phyloP scores from a whole-genome alignment of 1,140 invertebrate genomes.

The Piezodorus guildinii region DNA sequence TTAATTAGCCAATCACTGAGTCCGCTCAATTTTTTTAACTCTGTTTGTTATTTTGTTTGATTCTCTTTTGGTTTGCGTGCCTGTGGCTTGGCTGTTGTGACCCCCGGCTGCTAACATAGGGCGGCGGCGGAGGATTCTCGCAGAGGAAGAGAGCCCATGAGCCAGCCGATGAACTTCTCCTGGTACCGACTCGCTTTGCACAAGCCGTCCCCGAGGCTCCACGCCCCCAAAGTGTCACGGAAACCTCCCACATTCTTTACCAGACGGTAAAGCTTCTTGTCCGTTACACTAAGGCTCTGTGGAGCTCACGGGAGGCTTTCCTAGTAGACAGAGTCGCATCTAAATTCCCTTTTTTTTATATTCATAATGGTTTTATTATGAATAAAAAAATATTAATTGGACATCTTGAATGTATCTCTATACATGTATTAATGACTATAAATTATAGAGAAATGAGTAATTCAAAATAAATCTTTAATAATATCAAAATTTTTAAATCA shows the following conservation, averaged over 20 bases:
- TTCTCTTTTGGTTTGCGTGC: constrained; percentile 36
- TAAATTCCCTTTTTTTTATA: constrained; percentile 32
- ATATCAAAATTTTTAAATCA: too few relatives aligned
- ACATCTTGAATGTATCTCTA: too few relatives aligned
- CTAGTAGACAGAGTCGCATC: constrained; percentile 12
- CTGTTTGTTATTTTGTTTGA: constrained; percentile 32
- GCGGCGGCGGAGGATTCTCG: constrained; percentile 43
- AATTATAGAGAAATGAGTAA: too few relatives aligned
- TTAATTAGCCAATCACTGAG: constrained; percentile 7
- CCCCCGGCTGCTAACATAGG: constrained; percentile 36
- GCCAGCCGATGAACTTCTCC: constrained; percentile 75
- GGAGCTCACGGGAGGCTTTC: constrained; percentile 15
- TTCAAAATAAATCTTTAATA: too few relatives aligned
- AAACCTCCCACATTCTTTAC: constrained; percentile 8
- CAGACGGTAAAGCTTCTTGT: neutral
- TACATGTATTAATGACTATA: too few relatives aligned
- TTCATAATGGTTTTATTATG: neutral
- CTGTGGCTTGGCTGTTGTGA: constrained; percentile 42
- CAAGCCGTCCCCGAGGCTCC: constrained; percentile 11
- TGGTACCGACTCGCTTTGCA: constrained; percentile 64
- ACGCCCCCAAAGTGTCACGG: constrained; percentile 11
- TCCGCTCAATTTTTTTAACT: constrained; percentile 21
- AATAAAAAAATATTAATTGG: neutral
- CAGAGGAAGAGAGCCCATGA: constrained; percentile 78
- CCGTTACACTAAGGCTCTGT: constrained; percentile 6